Conservation (phyloP, 2,797 vertebrate species). For the Pagetopsis macropterus region DNA sequence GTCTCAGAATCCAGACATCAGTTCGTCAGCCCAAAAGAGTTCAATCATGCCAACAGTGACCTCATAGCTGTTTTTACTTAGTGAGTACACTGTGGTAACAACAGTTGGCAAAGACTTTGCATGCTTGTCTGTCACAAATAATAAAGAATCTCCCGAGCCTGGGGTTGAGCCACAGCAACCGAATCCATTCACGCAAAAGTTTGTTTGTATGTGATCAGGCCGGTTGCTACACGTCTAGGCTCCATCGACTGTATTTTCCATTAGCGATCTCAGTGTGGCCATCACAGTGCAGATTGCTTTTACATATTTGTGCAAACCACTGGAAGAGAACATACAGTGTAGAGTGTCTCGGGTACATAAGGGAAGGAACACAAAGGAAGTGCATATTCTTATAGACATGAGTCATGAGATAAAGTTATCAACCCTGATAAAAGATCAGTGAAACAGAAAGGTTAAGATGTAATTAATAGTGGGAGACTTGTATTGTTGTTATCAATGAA, state of each 20-base stretch:
- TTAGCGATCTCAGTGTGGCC: constrained; percentile 38
- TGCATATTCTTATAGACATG: constrained; percentile 9
- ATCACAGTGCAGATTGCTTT: constrained; percentile 37
- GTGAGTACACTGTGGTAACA: constrained; percentile 51
- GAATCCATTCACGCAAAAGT: constrained; percentile 38
- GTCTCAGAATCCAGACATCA: constrained; percentile 30
- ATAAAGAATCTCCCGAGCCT: constrained; percentile 39
- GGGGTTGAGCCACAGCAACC: constrained; percentile 41
- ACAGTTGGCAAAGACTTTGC: constrained; percentile 63
- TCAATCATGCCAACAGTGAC: constrained; percentile 58
- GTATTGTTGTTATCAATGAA: neutral
- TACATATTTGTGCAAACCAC: constrained; percentile 30
- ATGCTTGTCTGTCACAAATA: constrained; percentile 58
- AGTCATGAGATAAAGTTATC: neutral
- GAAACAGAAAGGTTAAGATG: neutral
- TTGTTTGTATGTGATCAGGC: constrained; percentile 63
- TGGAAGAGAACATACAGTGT: constrained; percentile 6
- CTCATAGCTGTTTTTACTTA: constrained; percentile 69
- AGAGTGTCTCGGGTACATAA: neutral
- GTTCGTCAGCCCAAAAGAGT: constrained; percentile 18
- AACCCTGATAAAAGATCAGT: neutral
- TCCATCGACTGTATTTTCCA: constrained; percentile 55
- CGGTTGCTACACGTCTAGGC: constrained; percentile 61
- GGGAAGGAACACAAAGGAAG: neutral
- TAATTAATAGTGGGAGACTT: neutral